Base-by-base conservation (phyloP, 2,113 vertebrate genomes). In the Thamnophis sirtalis region DNA sequence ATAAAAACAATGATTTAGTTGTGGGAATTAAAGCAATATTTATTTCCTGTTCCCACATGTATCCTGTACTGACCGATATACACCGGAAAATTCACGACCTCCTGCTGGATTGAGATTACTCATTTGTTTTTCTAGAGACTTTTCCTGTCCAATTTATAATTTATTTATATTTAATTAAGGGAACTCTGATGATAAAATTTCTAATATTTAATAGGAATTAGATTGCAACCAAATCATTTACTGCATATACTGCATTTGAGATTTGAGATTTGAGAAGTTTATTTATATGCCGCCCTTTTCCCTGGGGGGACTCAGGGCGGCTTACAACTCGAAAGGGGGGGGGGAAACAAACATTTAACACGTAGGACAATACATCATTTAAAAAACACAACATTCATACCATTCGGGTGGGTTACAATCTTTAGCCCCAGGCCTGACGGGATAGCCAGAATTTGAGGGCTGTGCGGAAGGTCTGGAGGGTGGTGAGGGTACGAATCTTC, bases 81-180 rank as follows among this genome's bases (percentile, higher is more conserved):
- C 48, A 49, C 90, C 2, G 4, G 90, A 84, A 91, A 21, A 63
- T 85, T 50, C 92, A 91, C 55, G 55, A 17, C 90, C 49, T 85
- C 90, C 87, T 89, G 86, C 68, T 43, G 90, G 90, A 9, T 33
- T 91, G 91, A 68, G 55, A 86, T 86, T 48, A 19, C 56, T 89
- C 33, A 53, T 55, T 89, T 89, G 13, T 89, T 92, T 92, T 86
- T 92, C 91, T 73, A 93, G 55, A 86, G 84, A 90, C 55, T 73
- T 13, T 88, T 50, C 28, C 55, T 90, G 68, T 89, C 91, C 84
- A 48, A 91, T 7, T 2, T 15, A 24, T 21, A 9, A 92, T 11
- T 2, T 21, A 26, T 55, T 11, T 10, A 84, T 58, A 89, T 73
- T 51, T 95, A 51, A 51, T 56, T 33, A 10, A 58, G 26, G 26